Evolutionary conservation across 1,140 invertebrate species (phyloP), one percentile per base, ranked within the genome.

Genomic region (Streblospio benedicti): DNA sequence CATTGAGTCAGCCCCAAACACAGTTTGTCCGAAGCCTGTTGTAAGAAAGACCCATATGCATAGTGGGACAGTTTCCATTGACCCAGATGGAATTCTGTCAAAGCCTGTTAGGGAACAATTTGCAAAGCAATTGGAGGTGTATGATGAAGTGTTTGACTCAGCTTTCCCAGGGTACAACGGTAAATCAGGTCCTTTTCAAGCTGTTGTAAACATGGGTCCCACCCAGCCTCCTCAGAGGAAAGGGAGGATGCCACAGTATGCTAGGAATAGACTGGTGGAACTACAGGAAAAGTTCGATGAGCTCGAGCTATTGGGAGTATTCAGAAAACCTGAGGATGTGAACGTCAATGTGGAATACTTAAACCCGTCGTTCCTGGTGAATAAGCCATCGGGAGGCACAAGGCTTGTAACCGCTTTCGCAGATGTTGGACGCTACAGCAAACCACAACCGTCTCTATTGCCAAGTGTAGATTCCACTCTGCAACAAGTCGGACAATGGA

Each of bases 321-420:
- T 67, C 55, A 5, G 23, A 14, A 44, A 55, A n/a, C 59, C 61
- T 9, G 66, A 65, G 35, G 58, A 63, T 51, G n/a, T 61, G 25
- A 33, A 44, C 14, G 27, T 65, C n/a, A 31, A 0, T 14, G 50
- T 16, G n/a, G 50, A 52, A 52, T 65, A 64, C 32, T n/a, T 62
- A 18, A 66, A 62, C 43, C 62, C 59, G 2, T 59, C 59, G 38
- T 65, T 63, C 33, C 20, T 65, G 2, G 57, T 62, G 16, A 60
- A 61, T n/a, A 67, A 65, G 50, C 50, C 60, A 4, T 35, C 53
- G 20, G 63, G 65, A 20, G 58, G 55, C 9, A 47, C 27, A 32
- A n/a, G 60, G 4, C 41, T 65, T 16, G 60, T 65, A 12, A 67
- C 61, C 18, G 63, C 63, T 20, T 65, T 67, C 33, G 57, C 57